Base-by-base conservation (phyloP, 2,113 vertebrate species). In the Empidonax alnorum region DNA sequence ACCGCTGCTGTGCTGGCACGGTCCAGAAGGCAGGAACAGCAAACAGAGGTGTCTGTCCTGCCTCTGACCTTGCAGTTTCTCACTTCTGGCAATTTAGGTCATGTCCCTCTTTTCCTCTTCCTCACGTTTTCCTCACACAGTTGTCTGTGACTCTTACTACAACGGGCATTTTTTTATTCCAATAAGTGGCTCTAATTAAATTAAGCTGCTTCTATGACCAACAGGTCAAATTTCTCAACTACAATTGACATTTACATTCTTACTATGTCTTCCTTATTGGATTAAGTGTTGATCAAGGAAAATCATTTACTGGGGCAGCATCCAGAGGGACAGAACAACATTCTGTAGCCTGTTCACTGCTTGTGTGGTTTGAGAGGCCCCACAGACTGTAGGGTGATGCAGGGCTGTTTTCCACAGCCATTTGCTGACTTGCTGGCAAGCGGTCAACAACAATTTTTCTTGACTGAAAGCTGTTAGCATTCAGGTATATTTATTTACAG, bases 191-290 rank as follows among this genome's bases (percentile, higher is more conserved):
- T 84, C 84, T 95, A 86, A 78, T 97, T 93, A 66, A 80, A 94
- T 95, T 83, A 93, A 78, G 87, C 73, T 87, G 84, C 71, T 88
- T 93, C 86, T 93, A 25, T 41, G 91, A 87, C 84, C 87, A 81
- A 75, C 72, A 71, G 90, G 91, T 96, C 92, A 89, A 44, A 90
- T 97, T 94, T 96, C 95, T 94, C 89, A 82, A 50, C 83, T 91
- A 63, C 96, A 97, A 97, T 61, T 93, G 90, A 96, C 79, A 82
- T 87, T 94, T 94, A 88, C 77, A 56, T 96, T 97, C 90, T 96
- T 94, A 92, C 53, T 90, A 72, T 87, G 53, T 87, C 66, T 96
- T 97, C 89, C 82, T 94, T 68, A 72, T 94, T 90, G 91, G 68
- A 78, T 97, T 95, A 96, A 81, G 59, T 83, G 90, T 95, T 89